Evolutionary conservation across 2,113 vertebrate species (phyloP).

Genomic region (Anoplopoma fimbria): DNA sequence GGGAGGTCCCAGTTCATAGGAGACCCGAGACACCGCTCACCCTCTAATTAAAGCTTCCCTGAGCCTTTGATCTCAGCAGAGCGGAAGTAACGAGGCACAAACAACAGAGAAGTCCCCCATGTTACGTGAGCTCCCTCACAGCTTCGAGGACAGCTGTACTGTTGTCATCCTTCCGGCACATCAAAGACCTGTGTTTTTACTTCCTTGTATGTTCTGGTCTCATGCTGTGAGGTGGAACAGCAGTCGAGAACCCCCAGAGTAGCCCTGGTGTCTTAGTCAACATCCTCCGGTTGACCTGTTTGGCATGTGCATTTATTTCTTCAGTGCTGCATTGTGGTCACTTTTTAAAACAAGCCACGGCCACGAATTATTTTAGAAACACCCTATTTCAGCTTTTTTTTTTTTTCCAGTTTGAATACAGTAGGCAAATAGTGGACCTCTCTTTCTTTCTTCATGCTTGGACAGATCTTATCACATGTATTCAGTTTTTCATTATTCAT

Average conservation of each 20-base stretch:
- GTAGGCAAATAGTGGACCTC: background rate
- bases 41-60: slow-evolving; percentile 77
- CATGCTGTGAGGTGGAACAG: slow-evolving; percentile 33
- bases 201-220: slow-evolving; percentile 50
- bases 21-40: slow-evolving; percentile 61
- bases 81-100: slow-evolving; percentile 67
- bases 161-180: slow-evolving; percentile 69
- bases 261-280: slow-evolving; percentile 31
- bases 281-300: slow-evolving; percentile 40
- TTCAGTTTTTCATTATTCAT: slow-evolving; percentile 80
- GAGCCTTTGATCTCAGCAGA: slow-evolving; percentile 78
- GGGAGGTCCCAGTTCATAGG: slow-evolving; percentile 66
- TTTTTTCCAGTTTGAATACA: background rate
- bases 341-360: background rate
- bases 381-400: background rate
- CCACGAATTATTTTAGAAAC: slow-evolving; percentile 12
- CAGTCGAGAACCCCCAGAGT: slow-evolving; percentile 9
- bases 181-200: slow-evolving; percentile 68
- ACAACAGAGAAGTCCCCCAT: slow-evolving; percentile 66
- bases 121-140: slow-evolving; percentile 46
- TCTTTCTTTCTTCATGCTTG: slow-evolving; percentile 44
- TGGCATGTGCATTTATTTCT: slow-evolving; percentile 21
- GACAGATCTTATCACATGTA: slow-evolving; percentile 64
- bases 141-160: slow-evolving; percentile 64
- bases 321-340: slow-evolving; percentile 8